These are phyloP conservation scores for Rhamphomyia laevipes DNA, from an alignment of 2,888 invertebrate species.

Conservation along the genomic window DNA sequence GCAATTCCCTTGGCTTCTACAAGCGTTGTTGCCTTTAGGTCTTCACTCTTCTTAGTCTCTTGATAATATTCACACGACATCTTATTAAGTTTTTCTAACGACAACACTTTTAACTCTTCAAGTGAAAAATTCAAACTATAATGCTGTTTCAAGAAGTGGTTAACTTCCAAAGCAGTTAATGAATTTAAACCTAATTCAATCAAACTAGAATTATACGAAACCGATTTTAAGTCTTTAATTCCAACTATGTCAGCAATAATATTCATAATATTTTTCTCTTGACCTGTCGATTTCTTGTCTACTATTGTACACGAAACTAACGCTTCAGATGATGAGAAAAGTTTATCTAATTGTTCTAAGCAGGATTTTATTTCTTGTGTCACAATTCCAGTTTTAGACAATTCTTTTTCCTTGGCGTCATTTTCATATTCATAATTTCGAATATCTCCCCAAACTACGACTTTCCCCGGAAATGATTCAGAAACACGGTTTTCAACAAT, in stretches of 20 bases:
- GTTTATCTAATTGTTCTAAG: neutral
- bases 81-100: no score
- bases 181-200: neutral
- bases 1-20: no score
- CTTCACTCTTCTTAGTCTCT: no score
- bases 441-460: constrained; percentile 83
- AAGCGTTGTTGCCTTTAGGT: no score
- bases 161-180: neutral
- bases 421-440: neutral
- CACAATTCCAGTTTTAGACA: neutral
- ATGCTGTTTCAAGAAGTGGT: neutral
- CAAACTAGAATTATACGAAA: neutral
- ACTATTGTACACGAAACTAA: neutral
- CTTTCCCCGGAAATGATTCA: constrained; percentile 64
- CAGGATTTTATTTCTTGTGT: neutral
- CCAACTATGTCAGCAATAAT: neutral
- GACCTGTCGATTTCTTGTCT: neutral
- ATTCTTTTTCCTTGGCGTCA: neutral
- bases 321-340: neutral
- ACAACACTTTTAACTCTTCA: no score
- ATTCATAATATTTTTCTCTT: neutral
- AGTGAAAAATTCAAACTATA: no score
- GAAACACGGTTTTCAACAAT: constrained; percentile 62
- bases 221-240: neutral
- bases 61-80: neutral